Percentiles rank a stretch among this genome's conserved stretches.
Evolutionary conservation across 2,113 vertebrate species (phyloP).

Genomic region (Hyaena hyaena): DNA sequence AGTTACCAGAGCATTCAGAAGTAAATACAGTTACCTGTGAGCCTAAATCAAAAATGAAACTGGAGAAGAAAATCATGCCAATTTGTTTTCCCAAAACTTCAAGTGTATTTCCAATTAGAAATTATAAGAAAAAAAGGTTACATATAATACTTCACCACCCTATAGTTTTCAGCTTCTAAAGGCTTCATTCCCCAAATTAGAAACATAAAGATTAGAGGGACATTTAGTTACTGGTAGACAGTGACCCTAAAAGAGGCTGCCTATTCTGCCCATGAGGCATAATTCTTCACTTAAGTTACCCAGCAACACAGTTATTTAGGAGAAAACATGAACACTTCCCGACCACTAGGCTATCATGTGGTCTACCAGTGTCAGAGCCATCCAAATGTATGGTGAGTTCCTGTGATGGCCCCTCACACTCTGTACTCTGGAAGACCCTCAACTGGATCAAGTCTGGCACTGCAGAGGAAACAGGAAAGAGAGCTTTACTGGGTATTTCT

Average conservation of each 20-base stretch:
- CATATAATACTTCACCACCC: background rate
- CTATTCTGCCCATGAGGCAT: background rate
- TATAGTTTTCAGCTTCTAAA: conserved; percentile 8
- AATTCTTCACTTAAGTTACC: conserved; percentile 51
- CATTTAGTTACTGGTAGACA: conserved; percentile 44
- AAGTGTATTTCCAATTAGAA: conserved; percentile 33
- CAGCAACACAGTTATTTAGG: conserved; percentile 3
- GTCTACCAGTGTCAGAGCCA: background rate
- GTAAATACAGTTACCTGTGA: background rate
- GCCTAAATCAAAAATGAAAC: conserved; percentile 20
- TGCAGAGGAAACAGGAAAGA: background rate
- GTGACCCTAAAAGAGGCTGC: background rate
- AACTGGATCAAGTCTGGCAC: background rate
- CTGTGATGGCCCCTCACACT: background rate
- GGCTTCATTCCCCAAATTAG: conserved; percentile 35
- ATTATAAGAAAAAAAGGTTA: background rate
- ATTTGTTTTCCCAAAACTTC: background rate
- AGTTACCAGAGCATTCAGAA: background rate
- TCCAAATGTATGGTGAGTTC: background rate
- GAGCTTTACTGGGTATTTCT: background rate
- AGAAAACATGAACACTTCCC: background rate
- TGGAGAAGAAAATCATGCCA: conserved; percentile 1
- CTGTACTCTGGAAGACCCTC: background rate
- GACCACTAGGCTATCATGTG: background rate
- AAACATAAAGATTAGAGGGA: conserved; percentile 55